These are phyloP conservation scores for Podarcis cretensis DNA, from an alignment of 2,113 vertebrate genomes.

Conservation along the genomic window DNA sequence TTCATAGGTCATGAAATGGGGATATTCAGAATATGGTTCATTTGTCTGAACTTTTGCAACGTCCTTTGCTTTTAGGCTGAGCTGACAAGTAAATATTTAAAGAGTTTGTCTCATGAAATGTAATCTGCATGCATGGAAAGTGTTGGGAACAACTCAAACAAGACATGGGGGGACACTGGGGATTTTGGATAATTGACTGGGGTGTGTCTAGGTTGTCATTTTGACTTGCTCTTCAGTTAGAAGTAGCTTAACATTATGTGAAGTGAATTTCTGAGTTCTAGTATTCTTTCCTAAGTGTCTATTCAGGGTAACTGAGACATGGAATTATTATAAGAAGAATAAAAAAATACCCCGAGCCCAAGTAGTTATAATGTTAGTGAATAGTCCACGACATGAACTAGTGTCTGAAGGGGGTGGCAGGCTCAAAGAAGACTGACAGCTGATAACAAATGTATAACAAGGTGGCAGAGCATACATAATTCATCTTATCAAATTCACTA, in stretches of 20 bases:
- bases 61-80: neutral
- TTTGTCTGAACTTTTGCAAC: neutral
- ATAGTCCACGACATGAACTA: neutral
- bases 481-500: neutral
- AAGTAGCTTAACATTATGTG: neutral
- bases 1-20: neutral
- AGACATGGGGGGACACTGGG: no score
- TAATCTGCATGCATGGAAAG: slow-evolving; percentile 35
- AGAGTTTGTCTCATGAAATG: neutral
- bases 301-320: neutral
- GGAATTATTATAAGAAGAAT: neutral
- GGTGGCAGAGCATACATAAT: neutral
- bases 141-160: neutral
- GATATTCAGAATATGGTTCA: slow-evolving; percentile 27
- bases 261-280: neutral
- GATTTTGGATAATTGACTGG: neutral
- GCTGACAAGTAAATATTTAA: slow-evolving; percentile 27
- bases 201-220: slow-evolving; percentile 37
- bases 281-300: neutral
- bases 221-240: slow-evolving; percentile 5
- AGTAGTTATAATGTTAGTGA: neutral
- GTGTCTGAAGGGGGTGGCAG: neutral
- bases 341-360: neutral
- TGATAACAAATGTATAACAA: neutral
- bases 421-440: neutral